These are phyloP conservation scores for Hyaena hyaena DNA, from an alignment of 2,113 vertebrate genomes.

Conservation along the genomic window DNA sequence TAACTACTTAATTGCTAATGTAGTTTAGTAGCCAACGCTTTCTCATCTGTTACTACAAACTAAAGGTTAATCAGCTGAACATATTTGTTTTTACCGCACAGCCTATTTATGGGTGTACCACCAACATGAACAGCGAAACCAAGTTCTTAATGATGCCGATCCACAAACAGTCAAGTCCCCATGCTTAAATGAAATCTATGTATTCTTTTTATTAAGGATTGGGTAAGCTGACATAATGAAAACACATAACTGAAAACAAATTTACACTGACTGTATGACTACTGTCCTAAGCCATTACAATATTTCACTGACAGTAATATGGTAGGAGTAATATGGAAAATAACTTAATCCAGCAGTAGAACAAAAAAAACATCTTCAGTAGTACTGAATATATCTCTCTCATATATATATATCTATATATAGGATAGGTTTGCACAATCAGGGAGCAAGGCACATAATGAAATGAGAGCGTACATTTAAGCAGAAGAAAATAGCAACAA, in stretches of 20 bases:
- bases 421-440: constrained; percentile 74
- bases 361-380: constrained; percentile 74
- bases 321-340: constrained; percentile 71
- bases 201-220: constrained; percentile 69
- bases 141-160: background rate
- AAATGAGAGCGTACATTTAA: constrained; percentile 75
- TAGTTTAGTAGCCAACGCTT: constrained; percentile 18
- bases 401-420: constrained; percentile 57
- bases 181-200: constrained; percentile 63
- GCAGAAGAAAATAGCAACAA: constrained; percentile 77
- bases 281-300: constrained; percentile 71
- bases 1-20: background rate
- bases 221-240: constrained; percentile 65
- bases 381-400: constrained; percentile 79
- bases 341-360: constrained; percentile 79
- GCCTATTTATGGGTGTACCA: background rate
- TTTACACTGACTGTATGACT: constrained; percentile 62
- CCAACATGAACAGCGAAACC: background rate
- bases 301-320: constrained; percentile 69
- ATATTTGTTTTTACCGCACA: background rate
- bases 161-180: constrained; percentile 51
- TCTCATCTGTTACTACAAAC: background rate
- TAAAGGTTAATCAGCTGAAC: background rate
- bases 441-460: constrained; percentile 62
- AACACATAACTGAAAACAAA: constrained; percentile 69